Percentiles rank a stretch among this genome's conserved stretches.
phyloP scores from a whole-genome alignment of 30 jellyfish, hydroid and myxozoan species.

The Cassiopea andromeda region DNA sequence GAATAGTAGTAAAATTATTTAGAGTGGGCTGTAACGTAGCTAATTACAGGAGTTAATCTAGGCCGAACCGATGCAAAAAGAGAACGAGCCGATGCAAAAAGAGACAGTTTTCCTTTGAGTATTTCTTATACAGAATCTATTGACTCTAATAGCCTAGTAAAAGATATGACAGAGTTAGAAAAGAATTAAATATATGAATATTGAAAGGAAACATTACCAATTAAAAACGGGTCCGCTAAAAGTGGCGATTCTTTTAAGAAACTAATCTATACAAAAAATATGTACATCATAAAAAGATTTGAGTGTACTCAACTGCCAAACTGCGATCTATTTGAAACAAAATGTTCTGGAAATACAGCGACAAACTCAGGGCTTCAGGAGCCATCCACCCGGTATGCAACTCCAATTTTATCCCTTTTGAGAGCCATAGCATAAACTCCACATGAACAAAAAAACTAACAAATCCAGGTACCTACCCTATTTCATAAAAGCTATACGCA shows the following conservation, averaged over 20 bases:
- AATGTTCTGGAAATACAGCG: not conserved
- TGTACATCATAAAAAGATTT: constrained; percentile 28
- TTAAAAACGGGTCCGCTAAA: not conserved
- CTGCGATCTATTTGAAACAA: not conserved
- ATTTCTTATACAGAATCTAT: not conserved
- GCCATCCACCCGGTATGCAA: too few species aligned
- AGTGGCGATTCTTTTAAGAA: constrained; percentile 12
- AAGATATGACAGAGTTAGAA: not conserved
- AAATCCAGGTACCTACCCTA: too few species aligned
- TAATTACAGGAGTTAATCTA: too few species aligned
- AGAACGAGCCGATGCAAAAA: not conserved
- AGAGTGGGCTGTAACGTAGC: too few species aligned
- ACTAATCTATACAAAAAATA: constrained; percentile 42
- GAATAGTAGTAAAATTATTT: too few species aligned
- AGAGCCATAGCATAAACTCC: too few species aligned
- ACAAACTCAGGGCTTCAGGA: not conserved
- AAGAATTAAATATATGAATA: constrained; percentile 1
- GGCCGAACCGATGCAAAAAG: too few species aligned
- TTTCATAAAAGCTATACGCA: too few species aligned
- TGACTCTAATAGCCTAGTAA: not conserved
- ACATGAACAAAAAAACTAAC: too few species aligned
- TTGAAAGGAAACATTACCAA: not conserved
- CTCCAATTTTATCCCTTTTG: too few species aligned
- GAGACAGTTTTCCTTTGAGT: not conserved
- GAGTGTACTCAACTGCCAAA: not conserved